A percentile compares a stretch with the other conserved stretches of the same genome.
phyloP scores from a whole-genome alignment of 2,113 vertebrate species.

The Hassar affinis region DNA sequence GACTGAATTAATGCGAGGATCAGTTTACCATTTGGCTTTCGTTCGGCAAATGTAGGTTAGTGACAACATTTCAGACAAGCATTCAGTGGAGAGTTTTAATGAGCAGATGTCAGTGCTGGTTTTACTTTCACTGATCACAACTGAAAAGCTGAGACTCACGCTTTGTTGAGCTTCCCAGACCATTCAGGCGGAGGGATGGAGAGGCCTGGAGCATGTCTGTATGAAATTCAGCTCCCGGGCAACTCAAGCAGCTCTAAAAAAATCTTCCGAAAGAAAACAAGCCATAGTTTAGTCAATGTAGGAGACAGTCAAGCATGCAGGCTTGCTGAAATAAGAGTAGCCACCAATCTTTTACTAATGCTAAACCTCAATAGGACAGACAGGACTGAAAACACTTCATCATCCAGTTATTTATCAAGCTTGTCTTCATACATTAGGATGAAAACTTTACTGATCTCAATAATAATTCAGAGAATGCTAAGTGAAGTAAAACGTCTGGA shows the following conservation, averaged over 20 bases:
- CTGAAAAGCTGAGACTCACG: slow-evolving; percentile 24
- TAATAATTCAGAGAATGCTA: not conserved
- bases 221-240: slow-evolving; percentile 32
- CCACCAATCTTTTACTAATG: not conserved
- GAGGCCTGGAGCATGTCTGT: slow-evolving; percentile 22
- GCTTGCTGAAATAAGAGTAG: slow-evolving; percentile 5
- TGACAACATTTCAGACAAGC: slow-evolving; percentile 54
- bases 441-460: no score
- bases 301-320: slow-evolving; percentile 13
- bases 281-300: not conserved
- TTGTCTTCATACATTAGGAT: not conserved
- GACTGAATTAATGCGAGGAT: slow-evolving; percentile 37
- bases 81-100: slow-evolving; percentile 58
- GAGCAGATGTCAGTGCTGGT: slow-evolving; percentile 61
- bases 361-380: not conserved
- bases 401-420: not conserved
- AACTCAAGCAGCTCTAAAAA: slow-evolving; percentile 15
- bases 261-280: slow-evolving; percentile 19
- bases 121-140: slow-evolving; percentile 55
- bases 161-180: slow-evolving; percentile 37
- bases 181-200: slow-evolving; percentile 30
- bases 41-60: slow-evolving; percentile 24
- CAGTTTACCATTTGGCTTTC: slow-evolving; percentile 39
- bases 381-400: not conserved
- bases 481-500: not conserved